Percentiles rank a stretch among this genome's conserved stretches.
Conservation (phyloP, 1,140 invertebrate species). For the Rhagoletis zephyria region DNA sequence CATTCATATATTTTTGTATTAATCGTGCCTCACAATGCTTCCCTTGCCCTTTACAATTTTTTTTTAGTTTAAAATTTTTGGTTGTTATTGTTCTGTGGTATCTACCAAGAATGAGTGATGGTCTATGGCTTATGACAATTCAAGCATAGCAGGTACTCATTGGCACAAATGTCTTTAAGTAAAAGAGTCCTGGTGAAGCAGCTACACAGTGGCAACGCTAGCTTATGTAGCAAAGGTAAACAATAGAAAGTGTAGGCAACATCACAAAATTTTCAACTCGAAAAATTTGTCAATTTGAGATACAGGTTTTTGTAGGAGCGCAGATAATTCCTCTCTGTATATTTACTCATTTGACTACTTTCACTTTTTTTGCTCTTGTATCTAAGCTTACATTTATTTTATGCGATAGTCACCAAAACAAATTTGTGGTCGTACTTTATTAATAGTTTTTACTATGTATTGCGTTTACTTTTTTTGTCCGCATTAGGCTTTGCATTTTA, state of each 20-base stretch:
- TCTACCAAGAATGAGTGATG: neutral
- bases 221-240: neutral
- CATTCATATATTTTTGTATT: neutral
- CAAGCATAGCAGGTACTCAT: neutral
- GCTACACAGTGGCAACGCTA: too few relatives aligned
- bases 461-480: neutral
- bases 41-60: slow-evolving; percentile 22
- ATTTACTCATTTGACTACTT: too few relatives aligned
- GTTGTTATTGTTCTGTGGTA: neutral
- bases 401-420: neutral
- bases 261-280: slow-evolving; percentile 3
- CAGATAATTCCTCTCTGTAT: too few relatives aligned
- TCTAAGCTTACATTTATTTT: neutral
- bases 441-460: neutral
- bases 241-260: neutral
- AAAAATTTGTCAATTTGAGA: neutral
- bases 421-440: neutral
- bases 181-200: too few relatives aligned
- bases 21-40: neutral
- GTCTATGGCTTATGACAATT: neutral
- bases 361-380: too few relatives aligned
- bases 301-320: too few relatives aligned
- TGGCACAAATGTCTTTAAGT: too few relatives aligned
- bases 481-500: neutral
- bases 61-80: neutral